Base-by-base conservation (phyloP, 2,797 vertebrate genomes). In the Spinus olivaceus region DNA sequence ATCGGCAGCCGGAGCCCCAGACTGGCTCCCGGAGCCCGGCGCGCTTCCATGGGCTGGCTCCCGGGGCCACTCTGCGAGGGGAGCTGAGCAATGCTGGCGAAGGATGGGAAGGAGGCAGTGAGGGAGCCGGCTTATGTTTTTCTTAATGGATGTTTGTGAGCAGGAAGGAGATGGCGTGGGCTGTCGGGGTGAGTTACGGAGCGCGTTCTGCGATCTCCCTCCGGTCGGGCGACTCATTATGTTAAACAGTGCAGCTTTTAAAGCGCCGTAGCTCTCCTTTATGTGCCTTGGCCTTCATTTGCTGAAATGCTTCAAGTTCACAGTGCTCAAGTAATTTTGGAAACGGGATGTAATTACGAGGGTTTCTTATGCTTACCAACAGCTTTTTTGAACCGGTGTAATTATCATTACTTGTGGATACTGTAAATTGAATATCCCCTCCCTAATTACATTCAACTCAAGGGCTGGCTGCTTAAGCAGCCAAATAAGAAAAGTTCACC, bases 351-450 rank as follows among this genome's bases (percentile, higher is more conserved):
- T 98, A 98, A 98, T 98, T 98, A 98, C 97, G 97, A 98, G 97
- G 97, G 97, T 98, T 98, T 96, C 98, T 98, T 98, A 96, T 98
- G 98, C 98, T 98, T 98, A 98, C 98, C 97, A 98, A 97, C 97
- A 96, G 98, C 98, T 98, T 98, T 98, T 98, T 97, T 94, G 96
- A 96, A 98, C 96, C 97, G 96, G 96, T 97, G 97, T 98, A 98
- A 98, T 98, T 98, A 98, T 98, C 98, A 97, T 98, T 98, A 98
- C 98, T 98, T 96, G 97, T 96, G 97, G 97, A 98, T 98, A 98
- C 98, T 98, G 98, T 98, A 98, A 98, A 98, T 98, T 98, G 98
- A 98, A 98, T 98, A 98, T 98, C 97, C 96, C 96, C 96, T 97
- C 93, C 97, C 98, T 98, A 98, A 98, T 98, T 98, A 97, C 98